These are phyloP conservation scores for Triplophysa rosa DNA, from an alignment of 2,113 vertebrate genomes.

Conservation along the genomic window DNA sequence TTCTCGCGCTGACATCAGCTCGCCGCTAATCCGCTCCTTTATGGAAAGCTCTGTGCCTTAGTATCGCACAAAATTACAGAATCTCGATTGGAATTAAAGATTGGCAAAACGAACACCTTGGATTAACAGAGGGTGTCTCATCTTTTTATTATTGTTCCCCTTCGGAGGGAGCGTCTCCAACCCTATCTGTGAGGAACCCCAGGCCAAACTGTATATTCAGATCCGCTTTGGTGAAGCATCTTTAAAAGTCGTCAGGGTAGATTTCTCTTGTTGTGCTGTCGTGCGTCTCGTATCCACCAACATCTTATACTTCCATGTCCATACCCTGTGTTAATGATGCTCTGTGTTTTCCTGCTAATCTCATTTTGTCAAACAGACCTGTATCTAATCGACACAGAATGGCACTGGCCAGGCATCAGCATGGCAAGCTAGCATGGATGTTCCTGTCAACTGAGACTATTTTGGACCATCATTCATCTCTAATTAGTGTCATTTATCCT, in stretches of 20 bases:
- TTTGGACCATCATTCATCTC: constrained; percentile 34
- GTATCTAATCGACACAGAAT: constrained; percentile 35
- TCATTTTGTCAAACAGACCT: constrained; percentile 21
- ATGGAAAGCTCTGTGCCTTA: constrained; percentile 65
- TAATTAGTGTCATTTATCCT: constrained; percentile 31
- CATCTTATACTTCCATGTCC: constrained; percentile 1
- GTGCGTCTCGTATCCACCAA: not conserved
- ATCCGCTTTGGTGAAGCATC: not conserved
- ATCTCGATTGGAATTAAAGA: constrained; percentile 62
- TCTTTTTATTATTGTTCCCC: constrained; percentile 18
- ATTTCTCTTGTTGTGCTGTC: not conserved
- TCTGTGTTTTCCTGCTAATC: constrained; percentile 11
- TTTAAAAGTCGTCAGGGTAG: not conserved
- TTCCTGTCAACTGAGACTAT: constrained; percentile 32
- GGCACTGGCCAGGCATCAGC: constrained; percentile 39
- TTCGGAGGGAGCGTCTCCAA: constrained; percentile 52
- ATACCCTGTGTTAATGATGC: constrained; percentile 2
- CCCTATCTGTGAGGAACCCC: constrained; percentile 50
- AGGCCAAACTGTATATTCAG: constrained; percentile 6
- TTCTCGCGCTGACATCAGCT: constrained; percentile 71
- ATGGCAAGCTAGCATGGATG: constrained; percentile 39
- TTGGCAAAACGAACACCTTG: constrained; percentile 34
- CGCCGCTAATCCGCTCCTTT: constrained; percentile 73
- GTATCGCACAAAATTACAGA: constrained; percentile 64
- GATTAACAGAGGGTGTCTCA: constrained; percentile 18